Base-by-base conservation (phyloP, 2,797 vertebrate species). In the Oreonectes daqikongensis region DNA sequence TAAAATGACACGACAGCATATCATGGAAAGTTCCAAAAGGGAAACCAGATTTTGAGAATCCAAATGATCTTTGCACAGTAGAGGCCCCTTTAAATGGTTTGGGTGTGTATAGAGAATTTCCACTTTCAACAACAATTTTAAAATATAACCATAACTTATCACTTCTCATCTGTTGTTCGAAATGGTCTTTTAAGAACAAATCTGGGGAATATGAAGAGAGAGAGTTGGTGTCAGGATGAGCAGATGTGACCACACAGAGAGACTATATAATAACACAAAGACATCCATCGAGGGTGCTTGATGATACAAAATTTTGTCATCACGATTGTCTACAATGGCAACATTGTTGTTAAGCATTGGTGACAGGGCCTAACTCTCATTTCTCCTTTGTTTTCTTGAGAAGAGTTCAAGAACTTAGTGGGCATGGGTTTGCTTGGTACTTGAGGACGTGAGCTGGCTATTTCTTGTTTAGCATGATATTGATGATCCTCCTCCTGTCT, bases 391-490 rank as follows among this genome's bases (percentile, higher is more conserved):
- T 82, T 53, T 24, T 50, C 75, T 82, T 65, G 60, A 82, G 72
- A 73, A 68, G 18, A 48, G 18, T 69, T 64, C 61, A 78, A 77
- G 28, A 38, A 64, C 57, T 38, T 69, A 53, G 68, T 30, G 57
- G 72, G 32, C 67, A 65, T 64, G 55, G 65, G 59, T 63, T 79
- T 79, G 78, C 61, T 26, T 76, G 60, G 67, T 79, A 80, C 67
- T 60, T 26, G 14, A 35, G 26, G 57, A 71, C 60, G 52, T 78
- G 26, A 74, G 55, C 52, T 85, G 64, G 55, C 70, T 81, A 81
- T 85, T 83, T 75, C 69, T 88, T 89, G 86, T 88, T 84, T 75
- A 73, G 76, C 77, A 69, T 85, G 80, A 87, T 78, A 89, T 46
- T 61, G 42, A 11, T 52, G 60, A 61, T 38, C 64, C 32, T 12